A percentile compares a stretch with the other conserved stretches of the same genome.
Evolutionary conservation across 2,888 invertebrate genomes (phyloP).

Genomic region (Vesta saturnalis): DNA sequence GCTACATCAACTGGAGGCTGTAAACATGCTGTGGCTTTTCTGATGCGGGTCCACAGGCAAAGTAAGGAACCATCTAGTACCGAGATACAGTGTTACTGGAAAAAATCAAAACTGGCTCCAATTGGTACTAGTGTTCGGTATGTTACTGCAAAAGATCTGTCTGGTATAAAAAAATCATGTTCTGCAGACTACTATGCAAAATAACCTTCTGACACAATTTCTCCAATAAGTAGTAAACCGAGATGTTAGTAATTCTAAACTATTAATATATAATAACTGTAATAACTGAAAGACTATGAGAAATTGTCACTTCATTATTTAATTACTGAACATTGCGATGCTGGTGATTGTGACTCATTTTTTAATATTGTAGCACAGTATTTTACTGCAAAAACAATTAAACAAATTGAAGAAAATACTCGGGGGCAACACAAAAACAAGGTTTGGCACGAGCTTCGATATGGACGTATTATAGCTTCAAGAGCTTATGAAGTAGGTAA

Average conservation of each 20-base stretch:
- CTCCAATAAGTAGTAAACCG: neutral
- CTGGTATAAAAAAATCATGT: neutral
- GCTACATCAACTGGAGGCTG: neutral
- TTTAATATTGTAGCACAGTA: neutral
- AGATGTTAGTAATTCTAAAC: too few relatives aligned
- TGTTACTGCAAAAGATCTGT: too few relatives aligned
- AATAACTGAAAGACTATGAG: too few relatives aligned
- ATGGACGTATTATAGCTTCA: neutral
- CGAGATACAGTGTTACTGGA: neutral
- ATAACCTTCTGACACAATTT: neutral
- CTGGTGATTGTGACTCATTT: neutral
- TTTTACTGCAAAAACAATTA: neutral
- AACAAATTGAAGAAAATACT: too few relatives aligned
- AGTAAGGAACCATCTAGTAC: neutral
- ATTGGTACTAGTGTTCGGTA: too few relatives aligned
- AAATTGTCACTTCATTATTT: neutral
- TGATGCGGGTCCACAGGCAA: neutral
- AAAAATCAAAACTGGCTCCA: too few relatives aligned
- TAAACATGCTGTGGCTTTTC: neutral
- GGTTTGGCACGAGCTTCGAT: neutral
- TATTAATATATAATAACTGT: too few relatives aligned
- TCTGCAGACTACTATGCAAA: neutral
- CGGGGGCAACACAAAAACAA: too few relatives aligned
- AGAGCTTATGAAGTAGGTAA: neutral
- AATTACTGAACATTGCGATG: neutral